Evolutionary conservation across 2,113 vertebrate species (phyloP).

Genomic region (Heterocephalus glaber): DNA sequence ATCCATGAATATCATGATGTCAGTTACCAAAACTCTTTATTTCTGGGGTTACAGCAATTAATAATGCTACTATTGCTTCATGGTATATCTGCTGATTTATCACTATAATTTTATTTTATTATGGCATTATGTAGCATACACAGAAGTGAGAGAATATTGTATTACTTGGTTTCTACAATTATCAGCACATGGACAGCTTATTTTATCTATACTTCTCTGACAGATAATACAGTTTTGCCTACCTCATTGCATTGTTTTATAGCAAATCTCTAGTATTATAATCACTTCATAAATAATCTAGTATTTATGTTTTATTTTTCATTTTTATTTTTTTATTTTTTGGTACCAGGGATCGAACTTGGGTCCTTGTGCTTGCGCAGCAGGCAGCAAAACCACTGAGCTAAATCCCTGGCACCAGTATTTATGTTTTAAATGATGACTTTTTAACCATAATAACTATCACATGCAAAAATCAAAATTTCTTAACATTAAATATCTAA

Average conservation of each 20-base stretch:
- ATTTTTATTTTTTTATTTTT: too few species aligned
- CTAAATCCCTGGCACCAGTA: too few species aligned
- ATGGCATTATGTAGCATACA: not conserved
- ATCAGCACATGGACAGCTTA: not conserved
- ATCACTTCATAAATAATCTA: not conserved
- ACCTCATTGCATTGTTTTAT: not conserved
- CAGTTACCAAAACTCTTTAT: not conserved
- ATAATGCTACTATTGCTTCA: not conserved
- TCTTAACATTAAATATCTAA: not conserved
- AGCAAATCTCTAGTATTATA: not conserved
- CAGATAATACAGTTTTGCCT: not conserved
- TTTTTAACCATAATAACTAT: not conserved
- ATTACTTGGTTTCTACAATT: not conserved
- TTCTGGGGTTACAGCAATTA: not conserved
- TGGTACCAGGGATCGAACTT: too few species aligned
- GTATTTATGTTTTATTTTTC: not conserved
- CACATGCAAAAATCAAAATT: slow-evolving; percentile 34
- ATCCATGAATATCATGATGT: not conserved
- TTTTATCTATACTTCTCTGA: not conserved
- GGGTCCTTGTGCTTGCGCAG: too few species aligned
- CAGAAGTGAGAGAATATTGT: not conserved
- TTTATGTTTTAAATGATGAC: not conserved
- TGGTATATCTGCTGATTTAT: not conserved
- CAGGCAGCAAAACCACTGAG: too few species aligned
- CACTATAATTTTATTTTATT: slow-evolving; percentile 36